Evolutionary conservation across 2,797 vertebrate genomes (phyloP), one percentile per base, ranked within the genome.

Genomic region (Darevskia mixta): DNA sequence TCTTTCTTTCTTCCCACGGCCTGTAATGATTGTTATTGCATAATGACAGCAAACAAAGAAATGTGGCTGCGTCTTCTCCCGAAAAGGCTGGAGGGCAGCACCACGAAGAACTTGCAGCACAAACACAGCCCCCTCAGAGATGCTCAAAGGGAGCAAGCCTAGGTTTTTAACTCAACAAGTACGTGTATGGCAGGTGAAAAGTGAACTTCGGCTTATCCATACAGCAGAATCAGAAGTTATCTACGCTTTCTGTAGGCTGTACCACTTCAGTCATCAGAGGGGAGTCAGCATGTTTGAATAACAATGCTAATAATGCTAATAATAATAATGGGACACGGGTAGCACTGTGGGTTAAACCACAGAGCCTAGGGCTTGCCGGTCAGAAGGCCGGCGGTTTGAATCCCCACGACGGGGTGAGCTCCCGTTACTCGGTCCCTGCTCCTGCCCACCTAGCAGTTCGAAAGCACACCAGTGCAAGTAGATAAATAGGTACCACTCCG

Each of bases 11-110:
- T 86, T 78, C 11, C 0, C 3, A 4, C 55, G 35, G 29, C 4
- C 0, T 9, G 61, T 32, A 35, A 0, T 49, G 20, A 67, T 9
- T 89, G 27, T 0, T 0, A 80, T n/a, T 1, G 0, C 45, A 49
- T 41, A 76, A 90, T 67, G 76, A 75, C 27, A 66, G 87, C 0
- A 0, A 82, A 88, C 79, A 86, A 32, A 89, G 73, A 58, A 49
- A 1, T 17, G 38, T 8, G 49, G 6, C 85, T 72, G 38, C 38
- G 25, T 41, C 0, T 67, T 43, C 78, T 73, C 20, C 32, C n/a
- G 18, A 81, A 43, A 55, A 82, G 45, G 17, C 61, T 27, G 13
- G 1, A 89, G 35, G 35, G 38, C 1, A 8, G 29, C 20, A 23
- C 72, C 61, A 73, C 11, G 43, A 71, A 17, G 29, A 71, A 18